Conservation (phyloP, 2,113 vertebrate genomes). For the Urocynchramus pylzowi region DNA sequence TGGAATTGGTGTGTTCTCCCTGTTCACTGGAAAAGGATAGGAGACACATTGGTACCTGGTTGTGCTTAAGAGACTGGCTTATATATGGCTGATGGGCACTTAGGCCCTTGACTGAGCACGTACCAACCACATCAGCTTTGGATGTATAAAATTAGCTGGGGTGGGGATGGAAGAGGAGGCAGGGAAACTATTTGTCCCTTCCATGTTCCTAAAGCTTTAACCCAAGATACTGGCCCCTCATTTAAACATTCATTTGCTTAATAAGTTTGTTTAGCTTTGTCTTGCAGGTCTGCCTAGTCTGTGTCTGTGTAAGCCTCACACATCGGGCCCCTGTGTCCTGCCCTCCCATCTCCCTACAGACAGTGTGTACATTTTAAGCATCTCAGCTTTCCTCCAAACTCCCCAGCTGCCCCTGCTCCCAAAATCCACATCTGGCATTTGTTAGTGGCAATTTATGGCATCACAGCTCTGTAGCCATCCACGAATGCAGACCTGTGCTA, state of each 20-base stretch:
- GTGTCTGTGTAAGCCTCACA: neutral
- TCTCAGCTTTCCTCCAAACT: constrained; percentile 5
- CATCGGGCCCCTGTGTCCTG: neutral
- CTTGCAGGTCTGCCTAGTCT: neutral
- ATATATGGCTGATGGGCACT: neutral
- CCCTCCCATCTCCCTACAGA: neutral
- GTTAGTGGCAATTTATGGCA: constrained; percentile 19
- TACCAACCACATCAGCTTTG: neutral
- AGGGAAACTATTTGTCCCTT: neutral
- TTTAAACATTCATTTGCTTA: neutral
- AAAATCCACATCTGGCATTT: constrained; percentile 16
- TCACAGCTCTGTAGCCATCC: neutral
- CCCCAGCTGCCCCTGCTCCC: neutral
- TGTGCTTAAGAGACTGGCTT: neutral
- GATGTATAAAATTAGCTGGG: neutral
- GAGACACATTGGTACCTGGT: neutral
- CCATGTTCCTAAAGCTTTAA: neutral
- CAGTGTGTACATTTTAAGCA: neutral
- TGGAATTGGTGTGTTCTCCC: neutral
- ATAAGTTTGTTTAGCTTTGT: neutral
- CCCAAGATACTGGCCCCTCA: neutral
- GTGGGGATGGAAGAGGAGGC: neutral
- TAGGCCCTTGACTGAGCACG: neutral
- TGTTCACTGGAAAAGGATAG: neutral
- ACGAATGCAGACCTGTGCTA: neutral